These are phyloP conservation scores for Zaprionus lineosus DNA, from an alignment of 2,888 invertebrate genomes.

Conservation along the genomic window DNA sequence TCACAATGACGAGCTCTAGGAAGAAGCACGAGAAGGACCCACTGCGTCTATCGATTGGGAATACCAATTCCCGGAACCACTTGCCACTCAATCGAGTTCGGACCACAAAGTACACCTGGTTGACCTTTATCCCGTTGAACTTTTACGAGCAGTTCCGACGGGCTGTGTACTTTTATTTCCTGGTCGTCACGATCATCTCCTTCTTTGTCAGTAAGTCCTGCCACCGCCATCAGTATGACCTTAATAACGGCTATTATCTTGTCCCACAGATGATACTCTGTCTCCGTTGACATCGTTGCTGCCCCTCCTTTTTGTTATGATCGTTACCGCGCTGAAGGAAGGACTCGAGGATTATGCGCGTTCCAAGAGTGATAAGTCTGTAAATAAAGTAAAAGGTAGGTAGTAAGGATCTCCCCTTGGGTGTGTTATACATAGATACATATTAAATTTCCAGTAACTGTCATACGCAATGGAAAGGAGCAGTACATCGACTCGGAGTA, in stretches of 20 bases:
- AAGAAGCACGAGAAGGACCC: slow-evolving; percentile 15
- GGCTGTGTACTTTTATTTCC: slow-evolving; percentile 93
- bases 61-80: background rate
- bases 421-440: background rate
- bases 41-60: slow-evolving; percentile 45
- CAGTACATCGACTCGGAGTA: slow-evolving; percentile 85
- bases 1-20: slow-evolving; percentile 7
- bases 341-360: slow-evolving; percentile 92
- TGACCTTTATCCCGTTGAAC: slow-evolving; percentile 91
- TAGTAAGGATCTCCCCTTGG: too few species aligned
- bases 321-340: slow-evolving; percentile 90
- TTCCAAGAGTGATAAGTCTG: slow-evolving; percentile 88
- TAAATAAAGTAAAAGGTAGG: slow-evolving; percentile 87
- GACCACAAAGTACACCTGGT: slow-evolving; percentile 89
- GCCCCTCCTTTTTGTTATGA: slow-evolving; percentile 90
- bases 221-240: background rate
- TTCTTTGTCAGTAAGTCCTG: slow-evolving; percentile 85
- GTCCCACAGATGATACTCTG: slow-evolving; percentile 87
- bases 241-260: background rate
- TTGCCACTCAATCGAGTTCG: slow-evolving; percentile 84
- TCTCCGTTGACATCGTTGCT: slow-evolving; percentile 89
- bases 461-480: slow-evolving; percentile 84
- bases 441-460: slow-evolving; percentile 83
- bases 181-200: slow-evolving; percentile 88
- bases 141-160: slow-evolving; percentile 91